Base-by-base conservation (phyloP, 2,113 vertebrate species). In the Phalacrocorax brasilianus region DNA sequence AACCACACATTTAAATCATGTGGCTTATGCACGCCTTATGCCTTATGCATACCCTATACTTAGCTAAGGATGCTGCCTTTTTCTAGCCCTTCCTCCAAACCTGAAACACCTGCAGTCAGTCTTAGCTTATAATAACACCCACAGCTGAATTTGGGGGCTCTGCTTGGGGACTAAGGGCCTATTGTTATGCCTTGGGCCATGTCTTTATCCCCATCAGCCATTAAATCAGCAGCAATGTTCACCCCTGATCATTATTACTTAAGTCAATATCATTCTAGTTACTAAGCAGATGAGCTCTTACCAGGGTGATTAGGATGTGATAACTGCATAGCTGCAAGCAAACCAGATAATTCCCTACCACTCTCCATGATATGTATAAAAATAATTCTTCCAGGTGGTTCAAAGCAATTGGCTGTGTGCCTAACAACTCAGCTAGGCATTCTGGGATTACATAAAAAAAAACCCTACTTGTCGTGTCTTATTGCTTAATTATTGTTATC, bases 401-500 rank as follows among this genome's bases (percentile, higher is more conserved):
- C 83, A 88, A 68, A 93, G 91, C 47, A 93, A 33, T 90, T 97
- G 95, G 88, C 90, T 4, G 3, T 63, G 47, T 65, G 90, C 94
- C 94, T 88, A 85, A 70, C 11, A 93, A 71, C 32, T 85, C 79
- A 89, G 61, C 52, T 50, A 91, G 33, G 88, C 65, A 86, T 88
- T 96, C 79, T 88, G 85, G 75, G 73, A 88, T 45, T 58, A 42
- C 67, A 81, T 70, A 91, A 93, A 82, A 90, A 95, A 96, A 96
- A 90, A 65, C 95, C 95, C 50, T 88, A 72, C 73, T 78, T 93
- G 81, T 91, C 84, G 62, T 27, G 20, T 28, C 67, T 85, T 93
- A 79, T 63, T 95, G 63, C 61, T 96, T 95, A 93, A 91, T 92
- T 93, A 96, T 77, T 88, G 61, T 86, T 95, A 94, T 94, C 83